A percentile compares a stretch with the other conserved stretches of the same genome.
These are phyloP conservation scores for Drosophila cyrtoloma DNA, from an alignment of 2,888 invertebrate species.

Conservation along the genomic window DNA sequence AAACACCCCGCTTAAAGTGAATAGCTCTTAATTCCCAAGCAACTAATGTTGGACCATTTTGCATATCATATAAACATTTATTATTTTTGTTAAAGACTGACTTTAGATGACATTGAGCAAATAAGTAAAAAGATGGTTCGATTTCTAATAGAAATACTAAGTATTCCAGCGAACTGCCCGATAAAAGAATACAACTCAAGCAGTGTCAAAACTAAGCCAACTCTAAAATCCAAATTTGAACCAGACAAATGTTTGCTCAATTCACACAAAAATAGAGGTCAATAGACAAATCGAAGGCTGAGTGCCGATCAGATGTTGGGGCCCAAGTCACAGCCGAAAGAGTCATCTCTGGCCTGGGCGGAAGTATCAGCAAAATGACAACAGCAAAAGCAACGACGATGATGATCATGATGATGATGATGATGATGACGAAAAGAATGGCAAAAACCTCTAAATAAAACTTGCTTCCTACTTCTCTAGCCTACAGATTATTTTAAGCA, in stretches of 20 bases:
- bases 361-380: conserved; percentile 60
- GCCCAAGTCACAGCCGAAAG: conserved; percentile 8
- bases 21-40: neutral
- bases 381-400: conserved; percentile 5
- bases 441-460: conserved; percentile 47
- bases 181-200: too few species aligned
- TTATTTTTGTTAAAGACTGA: neutral
- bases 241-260: neutral
- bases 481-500: conserved; percentile 10
- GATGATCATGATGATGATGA: conserved; percentile 6
- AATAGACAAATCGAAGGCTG: conserved; percentile 83
- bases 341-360: conserved; percentile 46
- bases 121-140: neutral
- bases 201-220: conserved; percentile 10
- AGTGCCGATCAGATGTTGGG: conserved; percentile 37
- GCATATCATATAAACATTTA: neutral
- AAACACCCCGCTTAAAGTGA: neutral
- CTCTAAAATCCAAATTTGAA: conserved; percentile 1
- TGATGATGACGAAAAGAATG: conserved; percentile 30
- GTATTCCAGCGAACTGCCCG: neutral
- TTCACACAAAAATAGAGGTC: conserved; percentile 69
- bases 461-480: conserved; percentile 68
- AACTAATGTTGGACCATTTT: neutral
- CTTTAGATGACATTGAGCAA: neutral
- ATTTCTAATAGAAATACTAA: conserved; percentile 1